phyloP scores from a whole-genome alignment of 37 sponge, comb jelly and placozoan species.

The Halisarca cf. caerulea region DNA sequence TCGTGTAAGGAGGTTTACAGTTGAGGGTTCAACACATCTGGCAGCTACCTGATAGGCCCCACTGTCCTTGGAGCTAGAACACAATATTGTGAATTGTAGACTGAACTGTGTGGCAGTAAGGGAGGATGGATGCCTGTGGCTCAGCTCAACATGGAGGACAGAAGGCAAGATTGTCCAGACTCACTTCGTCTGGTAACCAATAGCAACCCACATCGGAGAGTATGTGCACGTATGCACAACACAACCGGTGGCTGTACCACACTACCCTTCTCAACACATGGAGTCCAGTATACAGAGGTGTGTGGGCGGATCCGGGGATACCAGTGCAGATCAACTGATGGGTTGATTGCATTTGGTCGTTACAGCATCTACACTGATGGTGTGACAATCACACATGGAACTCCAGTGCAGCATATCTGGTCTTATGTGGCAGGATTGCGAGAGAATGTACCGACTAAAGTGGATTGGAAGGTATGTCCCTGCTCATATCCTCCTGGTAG shows the following conservation, averaged over 20 bases:
- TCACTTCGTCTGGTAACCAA: not conserved
- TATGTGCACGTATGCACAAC: not conserved
- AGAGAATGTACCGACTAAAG: not conserved
- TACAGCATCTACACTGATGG: not conserved
- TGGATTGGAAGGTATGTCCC: not conserved
- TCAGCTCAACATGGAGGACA: not conserved
- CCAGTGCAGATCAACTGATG: not conserved
- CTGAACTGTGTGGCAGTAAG: not conserved
- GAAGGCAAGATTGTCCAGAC: not conserved
- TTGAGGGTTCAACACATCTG: not conserved
- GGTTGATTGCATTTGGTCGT: not conserved
- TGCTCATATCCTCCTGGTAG: not conserved
- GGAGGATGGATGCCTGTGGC: constrained; percentile 3
- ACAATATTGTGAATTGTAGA: not conserved
- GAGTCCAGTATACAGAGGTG: constrained; percentile 1
- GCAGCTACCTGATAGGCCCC: not conserved
- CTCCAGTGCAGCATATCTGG: not conserved
- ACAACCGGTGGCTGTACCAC: not conserved
- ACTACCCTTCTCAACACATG: not conserved
- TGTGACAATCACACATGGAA: not conserved
- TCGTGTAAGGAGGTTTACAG: not conserved
- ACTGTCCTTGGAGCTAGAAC: not conserved
- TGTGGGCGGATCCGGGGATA: constrained; percentile 1
- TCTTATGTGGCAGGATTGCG: constrained; percentile 11
- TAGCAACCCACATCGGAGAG: not conserved